These are phyloP conservation scores for Reticulitermes speratus DNA, from an alignment of 1,140 invertebrate species.

Conservation along the genomic window DNA sequence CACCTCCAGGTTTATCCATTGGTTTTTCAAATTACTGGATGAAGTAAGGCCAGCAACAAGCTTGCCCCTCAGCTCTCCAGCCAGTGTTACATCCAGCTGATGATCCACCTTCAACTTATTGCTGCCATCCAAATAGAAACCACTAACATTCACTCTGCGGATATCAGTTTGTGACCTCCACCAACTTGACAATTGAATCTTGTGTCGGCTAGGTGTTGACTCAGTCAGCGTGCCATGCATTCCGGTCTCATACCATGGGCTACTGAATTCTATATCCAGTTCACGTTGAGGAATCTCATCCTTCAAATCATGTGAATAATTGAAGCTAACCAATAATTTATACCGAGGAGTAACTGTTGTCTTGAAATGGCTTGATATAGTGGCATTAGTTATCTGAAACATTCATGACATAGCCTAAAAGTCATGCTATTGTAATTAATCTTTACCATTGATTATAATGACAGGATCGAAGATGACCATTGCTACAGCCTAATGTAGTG, in stretches of 20 bases:
- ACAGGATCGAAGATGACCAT: no score
- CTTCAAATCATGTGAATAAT: neutral
- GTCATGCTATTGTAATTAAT: no score
- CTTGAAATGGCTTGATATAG: neutral
- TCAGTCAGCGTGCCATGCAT: neutral
- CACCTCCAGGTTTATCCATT: neutral
- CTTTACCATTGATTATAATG: no score
- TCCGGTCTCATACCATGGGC: neutral
- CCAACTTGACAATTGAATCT: neutral
- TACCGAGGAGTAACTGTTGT: constrained; percentile 8
- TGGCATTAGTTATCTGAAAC: constrained; percentile 4
- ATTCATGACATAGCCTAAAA: neutral
- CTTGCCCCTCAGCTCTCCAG: neutral
- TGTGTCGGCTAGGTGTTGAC: neutral
- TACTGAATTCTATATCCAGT: neutral
- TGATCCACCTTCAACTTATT: neutral
- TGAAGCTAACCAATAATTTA: neutral
- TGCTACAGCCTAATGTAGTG: no score
- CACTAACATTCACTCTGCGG: neutral
- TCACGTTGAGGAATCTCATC: neutral
- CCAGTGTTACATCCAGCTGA: neutral
- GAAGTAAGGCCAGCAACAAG: neutral
- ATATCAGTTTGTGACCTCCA: neutral
- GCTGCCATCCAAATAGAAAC: constrained; percentile 10
- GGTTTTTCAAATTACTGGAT: neutral